phyloP scores from a whole-genome alignment of 2,888 invertebrate genomes.

The Lithophane ornitopus region DNA sequence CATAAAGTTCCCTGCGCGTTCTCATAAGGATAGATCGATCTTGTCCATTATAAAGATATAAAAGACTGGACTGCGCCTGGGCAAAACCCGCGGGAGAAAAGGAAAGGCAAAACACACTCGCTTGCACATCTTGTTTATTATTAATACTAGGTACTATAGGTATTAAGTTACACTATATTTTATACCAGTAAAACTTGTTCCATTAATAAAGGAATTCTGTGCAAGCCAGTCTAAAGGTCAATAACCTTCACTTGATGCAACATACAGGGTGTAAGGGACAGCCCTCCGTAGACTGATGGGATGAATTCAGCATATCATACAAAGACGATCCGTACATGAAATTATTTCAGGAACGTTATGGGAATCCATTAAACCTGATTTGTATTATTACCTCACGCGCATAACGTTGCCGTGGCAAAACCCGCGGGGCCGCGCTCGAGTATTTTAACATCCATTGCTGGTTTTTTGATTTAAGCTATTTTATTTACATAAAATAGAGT shows the following conservation, averaged over 20 bases:
- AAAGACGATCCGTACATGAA: no score
- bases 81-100: conserved; percentile 42
- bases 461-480: no score
- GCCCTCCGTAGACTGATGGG: no score
- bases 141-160: not conserved
- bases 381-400: no score
- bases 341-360: no score
- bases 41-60: not conserved
- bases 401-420: no score
- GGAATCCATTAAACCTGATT: no score
- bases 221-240: conserved; percentile 12
- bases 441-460: no score
- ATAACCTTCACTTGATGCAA: conserved; percentile 14
- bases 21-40: conserved; percentile 7
- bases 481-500: no score
- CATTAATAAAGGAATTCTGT: conserved; percentile 29
- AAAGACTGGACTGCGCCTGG: not conserved
- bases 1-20: not conserved
- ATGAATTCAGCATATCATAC: no score
- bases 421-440: no score
- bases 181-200: conserved; percentile 18
- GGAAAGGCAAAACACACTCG: conserved; percentile 13
- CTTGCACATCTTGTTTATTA: not conserved
- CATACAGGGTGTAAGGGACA: no score
- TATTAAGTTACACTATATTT: conserved; percentile 13